Base-by-base conservation (phyloP, 2,888 invertebrate genomes). In the Drosophila buzzatii region DNA sequence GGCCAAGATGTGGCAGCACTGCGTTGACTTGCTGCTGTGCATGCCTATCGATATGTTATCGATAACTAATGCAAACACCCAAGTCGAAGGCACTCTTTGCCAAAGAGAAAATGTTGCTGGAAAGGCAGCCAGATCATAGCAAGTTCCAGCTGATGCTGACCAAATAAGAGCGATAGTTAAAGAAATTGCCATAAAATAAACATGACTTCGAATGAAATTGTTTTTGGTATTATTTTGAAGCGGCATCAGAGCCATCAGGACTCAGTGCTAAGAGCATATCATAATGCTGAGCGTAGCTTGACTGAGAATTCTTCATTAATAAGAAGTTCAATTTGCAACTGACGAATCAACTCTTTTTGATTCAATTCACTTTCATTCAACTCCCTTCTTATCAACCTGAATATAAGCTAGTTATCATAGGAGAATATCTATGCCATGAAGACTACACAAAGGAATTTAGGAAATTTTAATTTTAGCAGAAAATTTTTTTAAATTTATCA, bases 21-120 rank as follows among this genome's bases (percentile, higher is more conserved):
- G 56, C 20, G 35, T 4, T 52, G n/a, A 10, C 5, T 16, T 20
- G 8, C 16, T 39, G 12, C 16, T 16, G 7, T 16, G 16, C 16
- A 8, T 12, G n/a, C n/a, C 8, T 39, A 69, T 69, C 70, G 64
- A 70, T 45, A 37, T 37, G 57, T 45, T 56, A 61, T 47, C 70
- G 61, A 62, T 47, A 59, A 23, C 6, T 6, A 16, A 14, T 8
- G 8, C 33, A 52, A 20, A 39, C 6, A n/a, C 4, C 3, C 0
- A 18, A 18, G 10, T 4, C 14, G 14, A 5, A 14, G 3, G 23
- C 27, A 18, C 10, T 4, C 14, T 16, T n/a, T 49, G 10, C 16
- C 3, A 16, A 9, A 33, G 2, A 14, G 20, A 6, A 12, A 14
- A 7, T 3, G 2, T 2, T 5, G 3, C 12, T 23, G 6, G 14